Conservation (phyloP, 2,113 vertebrate genomes). For the Dicrurus megarhynchus region DNA sequence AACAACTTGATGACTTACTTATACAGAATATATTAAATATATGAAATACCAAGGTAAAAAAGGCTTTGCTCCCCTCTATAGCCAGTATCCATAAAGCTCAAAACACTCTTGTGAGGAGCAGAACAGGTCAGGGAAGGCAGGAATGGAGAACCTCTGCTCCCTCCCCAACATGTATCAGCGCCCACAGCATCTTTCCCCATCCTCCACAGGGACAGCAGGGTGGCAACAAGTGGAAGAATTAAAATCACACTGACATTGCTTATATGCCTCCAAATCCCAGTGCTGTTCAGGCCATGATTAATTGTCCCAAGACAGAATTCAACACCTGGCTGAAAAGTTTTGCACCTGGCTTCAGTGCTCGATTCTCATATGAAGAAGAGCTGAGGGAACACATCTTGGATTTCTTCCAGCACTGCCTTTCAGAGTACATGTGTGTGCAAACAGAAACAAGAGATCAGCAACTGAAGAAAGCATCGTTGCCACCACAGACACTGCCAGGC, state of each 20-base stretch:
- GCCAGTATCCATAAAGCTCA: not conserved
- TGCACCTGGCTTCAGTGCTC: not conserved
- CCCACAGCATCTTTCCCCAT: not conserved
- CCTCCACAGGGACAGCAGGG: not conserved
- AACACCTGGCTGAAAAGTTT: constrained; percentile 15
- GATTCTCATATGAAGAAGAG: not conserved
- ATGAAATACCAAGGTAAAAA: not conserved
- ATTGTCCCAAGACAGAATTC: not conserved
- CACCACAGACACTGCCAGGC: not conserved
- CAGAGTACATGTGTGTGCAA: not conserved
- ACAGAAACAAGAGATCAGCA: not conserved
- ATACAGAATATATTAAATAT: not conserved
- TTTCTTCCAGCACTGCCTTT: not conserved
- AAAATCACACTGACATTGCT: not conserved
- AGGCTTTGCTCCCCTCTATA: not conserved
- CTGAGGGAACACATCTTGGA: not conserved
- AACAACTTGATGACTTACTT: not conserved
- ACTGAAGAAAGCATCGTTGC: not conserved
- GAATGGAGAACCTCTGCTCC: not conserved
- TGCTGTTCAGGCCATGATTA: not conserved
- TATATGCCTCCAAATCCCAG: not conserved
- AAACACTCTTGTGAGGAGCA: not conserved
- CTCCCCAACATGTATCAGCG: fast-evolving
- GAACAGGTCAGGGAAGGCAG: not conserved
- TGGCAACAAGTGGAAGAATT: not conserved